Conservation (phyloP, 2,797 vertebrate genomes). For the Vultur gryphus region DNA sequence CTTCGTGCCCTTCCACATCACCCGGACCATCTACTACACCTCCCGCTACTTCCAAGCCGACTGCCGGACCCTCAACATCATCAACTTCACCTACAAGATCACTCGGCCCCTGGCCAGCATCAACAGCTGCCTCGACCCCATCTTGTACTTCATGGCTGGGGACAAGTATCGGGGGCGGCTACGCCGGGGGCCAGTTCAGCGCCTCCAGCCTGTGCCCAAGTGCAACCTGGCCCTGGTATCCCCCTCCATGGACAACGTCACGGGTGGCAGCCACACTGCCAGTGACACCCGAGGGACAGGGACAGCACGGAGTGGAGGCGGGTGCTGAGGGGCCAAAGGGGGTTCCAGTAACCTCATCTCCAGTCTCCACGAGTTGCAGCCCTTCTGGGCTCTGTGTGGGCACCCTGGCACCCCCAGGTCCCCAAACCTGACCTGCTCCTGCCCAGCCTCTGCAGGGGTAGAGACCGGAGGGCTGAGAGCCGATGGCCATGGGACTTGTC, state of each 20-base stretch:
- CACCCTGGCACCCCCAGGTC: background rate
- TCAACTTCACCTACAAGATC: constrained; percentile 94
- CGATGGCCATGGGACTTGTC: background rate
- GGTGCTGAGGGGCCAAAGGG: background rate
- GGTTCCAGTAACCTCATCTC: background rate
- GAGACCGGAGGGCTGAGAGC: background rate
- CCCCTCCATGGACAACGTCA: background rate
- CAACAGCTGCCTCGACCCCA: constrained; percentile 94
- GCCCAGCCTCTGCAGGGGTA: background rate
- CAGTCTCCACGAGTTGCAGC: background rate
- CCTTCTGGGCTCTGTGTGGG: rapidly evolving
- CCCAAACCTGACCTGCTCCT: background rate
- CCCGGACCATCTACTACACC: constrained; percentile 88
- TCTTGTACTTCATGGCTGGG: constrained; percentile 90
- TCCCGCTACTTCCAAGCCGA: constrained; percentile 81
- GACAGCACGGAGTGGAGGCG: rapidly evolving
- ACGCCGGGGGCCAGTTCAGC: constrained; percentile 53
- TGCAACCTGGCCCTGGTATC: constrained; percentile 49
- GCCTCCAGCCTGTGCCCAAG: background rate
- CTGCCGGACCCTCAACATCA: constrained; percentile 83
- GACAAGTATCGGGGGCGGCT: constrained; percentile 84
- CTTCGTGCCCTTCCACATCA: constrained; percentile 94
- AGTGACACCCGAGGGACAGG: background rate
- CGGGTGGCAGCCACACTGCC: rapidly evolving
- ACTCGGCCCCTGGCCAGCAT: constrained; percentile 89